phyloP scores from a whole-genome alignment of 2,797 vertebrate species.

The Notamacropus eugenii region DNA sequence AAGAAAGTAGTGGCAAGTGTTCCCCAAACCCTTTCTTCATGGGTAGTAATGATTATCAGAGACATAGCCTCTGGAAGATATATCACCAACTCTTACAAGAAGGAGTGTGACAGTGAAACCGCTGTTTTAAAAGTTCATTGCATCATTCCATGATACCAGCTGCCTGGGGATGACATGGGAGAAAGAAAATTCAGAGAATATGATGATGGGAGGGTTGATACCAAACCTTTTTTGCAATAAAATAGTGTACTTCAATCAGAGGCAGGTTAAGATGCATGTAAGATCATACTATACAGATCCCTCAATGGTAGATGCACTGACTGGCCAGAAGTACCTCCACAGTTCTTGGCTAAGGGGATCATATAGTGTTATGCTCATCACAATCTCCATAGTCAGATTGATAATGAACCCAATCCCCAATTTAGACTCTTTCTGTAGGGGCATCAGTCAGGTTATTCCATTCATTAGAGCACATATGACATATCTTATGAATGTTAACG shows the following conservation, averaged over 20 bases:
- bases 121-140: neutral
- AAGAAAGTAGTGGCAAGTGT: neutral
- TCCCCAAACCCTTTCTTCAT: neutral
- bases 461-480: neutral
- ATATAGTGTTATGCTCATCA: neutral
- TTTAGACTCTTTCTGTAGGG: neutral
- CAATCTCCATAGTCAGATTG: neutral
- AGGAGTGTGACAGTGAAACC: neutral
- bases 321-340: no score
- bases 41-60: neutral
- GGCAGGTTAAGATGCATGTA: no score
- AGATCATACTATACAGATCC: no score
- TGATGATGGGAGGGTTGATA: no score
- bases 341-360: no score
- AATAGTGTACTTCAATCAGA: no score
- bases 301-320: no score
- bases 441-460: neutral
- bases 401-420: neutral
- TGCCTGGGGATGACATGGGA: no score
- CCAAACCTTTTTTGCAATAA: no score
- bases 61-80: neutral
- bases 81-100: neutral
- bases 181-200: no score
- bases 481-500: neutral
- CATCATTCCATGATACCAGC: no score